Evolutionary conservation across 2,113 vertebrate genomes (phyloP), one percentile per base, ranked within the genome.

Genomic region (Rallus limicola): DNA sequence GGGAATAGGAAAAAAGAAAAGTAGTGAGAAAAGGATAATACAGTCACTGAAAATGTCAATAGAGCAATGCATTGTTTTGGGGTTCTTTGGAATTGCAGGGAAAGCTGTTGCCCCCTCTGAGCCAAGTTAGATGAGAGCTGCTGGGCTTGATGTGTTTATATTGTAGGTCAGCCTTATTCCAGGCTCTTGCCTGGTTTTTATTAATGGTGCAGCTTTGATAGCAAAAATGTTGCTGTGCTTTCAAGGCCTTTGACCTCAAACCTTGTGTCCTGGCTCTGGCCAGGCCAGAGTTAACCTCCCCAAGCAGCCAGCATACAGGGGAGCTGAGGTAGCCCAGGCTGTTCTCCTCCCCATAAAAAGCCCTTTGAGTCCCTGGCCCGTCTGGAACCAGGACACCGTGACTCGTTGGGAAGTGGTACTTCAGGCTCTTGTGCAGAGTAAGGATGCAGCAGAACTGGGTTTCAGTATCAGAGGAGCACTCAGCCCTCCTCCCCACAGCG

Each of bases 401-500:
- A 69, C 34, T 29, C 12, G 0, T 6, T 0, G 12, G 46, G 53
- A 42, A 13, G 31, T 18, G 20, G 29, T 60, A 11, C 58, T 56
- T 63, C 1, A 44, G 55, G 3, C 4, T 77, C 18, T 68, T 1
- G 1, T 24, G 63, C 34, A 13, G 38, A 28, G 23, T 1, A 3
- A 59, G 63, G 69, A 78, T 59, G 72, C 52, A 42, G 68, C 82
- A 19, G 53, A 82, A 50, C 44, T 82, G 87, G 16, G 28, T n/a
- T 63, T 76, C 26, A 40, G 40, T 40, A 13, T 40, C 40, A 40
- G 40, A 40, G 40, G 40, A 40, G 40, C 42, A 6, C 38, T 15
- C 2, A 26, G 28, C 29, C 16, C 23, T 38, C 7, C 29, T 67
- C n/a, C 4, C 0, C 0, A 1, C 0, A 3, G 9, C 1, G 1